phyloP scores from a whole-genome alignment of 23 tunicate genomes.

The Phallusia fumigata region DNA sequence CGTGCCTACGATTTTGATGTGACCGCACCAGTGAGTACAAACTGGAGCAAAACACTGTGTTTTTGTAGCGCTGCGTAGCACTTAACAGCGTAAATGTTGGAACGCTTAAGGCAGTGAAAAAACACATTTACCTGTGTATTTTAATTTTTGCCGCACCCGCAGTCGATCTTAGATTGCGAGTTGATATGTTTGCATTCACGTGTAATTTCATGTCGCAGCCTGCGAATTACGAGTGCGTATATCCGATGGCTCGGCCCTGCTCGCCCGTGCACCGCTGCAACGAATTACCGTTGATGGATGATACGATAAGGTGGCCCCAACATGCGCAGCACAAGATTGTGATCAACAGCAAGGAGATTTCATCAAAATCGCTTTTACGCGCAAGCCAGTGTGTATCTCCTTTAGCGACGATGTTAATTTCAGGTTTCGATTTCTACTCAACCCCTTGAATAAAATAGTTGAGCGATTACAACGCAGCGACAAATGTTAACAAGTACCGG shows the following conservation, averaged over 20 bases:
- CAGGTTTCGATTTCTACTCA: no score
- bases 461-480: no score
- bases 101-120: no score
- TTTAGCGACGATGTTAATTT: no score
- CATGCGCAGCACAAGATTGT: not conserved
- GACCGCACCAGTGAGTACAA: no score
- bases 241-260: not conserved
- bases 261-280: not conserved
- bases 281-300: conserved; percentile 11
- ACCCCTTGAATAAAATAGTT: no score
- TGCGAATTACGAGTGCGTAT: not conserved
- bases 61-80: no score
- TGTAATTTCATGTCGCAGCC: not conserved
- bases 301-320: conserved; percentile 10
- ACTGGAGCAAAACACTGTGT: no score
- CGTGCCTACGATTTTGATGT: not conserved
- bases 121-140: no score
- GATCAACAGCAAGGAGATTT: not conserved
- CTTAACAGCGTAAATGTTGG: no score
- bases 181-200: not conserved
- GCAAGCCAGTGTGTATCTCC: not conserved
- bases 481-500: no score
- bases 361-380: not conserved
- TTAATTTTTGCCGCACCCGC: not conserved
- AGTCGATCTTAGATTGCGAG: not conserved